Evolutionary conservation across 35 echinoderm and acorn worm genomes (phyloP).

Genomic region (Hemicentrotus pulcherrimus): DNA sequence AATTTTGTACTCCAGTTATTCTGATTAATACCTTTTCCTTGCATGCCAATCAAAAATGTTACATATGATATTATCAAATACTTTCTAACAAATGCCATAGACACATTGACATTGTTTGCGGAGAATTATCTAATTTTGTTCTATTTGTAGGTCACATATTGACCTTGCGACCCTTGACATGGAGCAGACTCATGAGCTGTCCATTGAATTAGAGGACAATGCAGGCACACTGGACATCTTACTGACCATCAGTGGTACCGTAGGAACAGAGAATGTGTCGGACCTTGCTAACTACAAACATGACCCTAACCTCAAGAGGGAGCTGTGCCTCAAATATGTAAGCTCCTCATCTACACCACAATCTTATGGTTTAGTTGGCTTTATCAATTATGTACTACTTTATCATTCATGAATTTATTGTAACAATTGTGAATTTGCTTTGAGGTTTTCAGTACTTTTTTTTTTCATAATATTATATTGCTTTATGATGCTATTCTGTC

Average conservation of each 20-base stretch:
- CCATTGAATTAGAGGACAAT: constrained; percentile 89
- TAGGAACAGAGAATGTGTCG: constrained; percentile 86
- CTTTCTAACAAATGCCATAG: neutral
- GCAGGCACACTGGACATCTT: constrained; percentile 80
- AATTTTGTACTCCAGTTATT: too few species aligned
- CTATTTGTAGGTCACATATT: constrained; percentile 68
- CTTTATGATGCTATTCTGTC: neutral
- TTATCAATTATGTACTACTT: neutral
- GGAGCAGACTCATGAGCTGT: constrained; percentile 79
- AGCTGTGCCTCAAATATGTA: constrained; percentile 85
- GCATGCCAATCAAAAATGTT: neutral
- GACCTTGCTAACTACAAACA: constrained; percentile 77
- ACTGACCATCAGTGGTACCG: constrained; percentile 87
- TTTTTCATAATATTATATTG: neutral
- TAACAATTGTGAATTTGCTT: too few species aligned
- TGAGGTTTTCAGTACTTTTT: too few species aligned
- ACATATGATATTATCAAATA: neutral
- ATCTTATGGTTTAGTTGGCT: neutral
- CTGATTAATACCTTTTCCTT: too few species aligned
- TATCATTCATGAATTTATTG: too few species aligned
- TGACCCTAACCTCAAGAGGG: constrained; percentile 80
- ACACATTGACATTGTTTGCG: neutral
- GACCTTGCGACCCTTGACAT: constrained; percentile 74
- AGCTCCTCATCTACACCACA: constrained; percentile 35
- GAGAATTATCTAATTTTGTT: neutral